Base-by-base conservation (phyloP, 2,888 invertebrate genomes). In the Ophonus ardosiacus region DNA sequence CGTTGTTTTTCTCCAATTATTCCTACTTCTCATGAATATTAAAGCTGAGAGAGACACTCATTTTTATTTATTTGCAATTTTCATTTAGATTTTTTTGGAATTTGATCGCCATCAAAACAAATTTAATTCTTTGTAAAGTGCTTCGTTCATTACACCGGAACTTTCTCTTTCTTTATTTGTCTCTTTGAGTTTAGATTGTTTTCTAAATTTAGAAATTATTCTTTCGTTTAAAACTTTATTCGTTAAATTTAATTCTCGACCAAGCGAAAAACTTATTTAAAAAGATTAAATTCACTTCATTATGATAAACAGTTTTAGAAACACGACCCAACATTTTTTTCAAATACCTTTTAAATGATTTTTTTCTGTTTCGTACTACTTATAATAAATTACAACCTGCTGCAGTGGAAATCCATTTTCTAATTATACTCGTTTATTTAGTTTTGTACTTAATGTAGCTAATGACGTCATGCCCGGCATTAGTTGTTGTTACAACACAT, bases 1-100 rank as follows among this genome's bases (percentile, higher is more conserved):
- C 57, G 78, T 74, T 74, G 74, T 78, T 78, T 78, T 78, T 78
- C 78, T 78, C 17, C 24, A 78, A 57, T 57, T 78, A 78, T 78
- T 78, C 56, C 56, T 57, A 57, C 51, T 78, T 57, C 57, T 57
- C 57, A 78, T 78, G 78, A 78, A 78, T 78, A 78, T 78, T 78
- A 78, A 71, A 74, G 71, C 40, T 43, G 43, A 15, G 68, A 40
- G 38, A 6, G 68, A 68, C 15, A 38, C 4, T 68, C 38, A 38
- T 31, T 68, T 59, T 38, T 38, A 68, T 68, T 38, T 68, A 38
- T 68, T 68, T 68, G 38, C 68, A 68, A 68, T 38, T 68, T 68
- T 68, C 38, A 68, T 68, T 68, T 68, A 38, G 15, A 31, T 68
- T 68, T 63, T 63, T 63, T 63, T 21, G 13, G 59, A 63, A 63